Conservation (phyloP, 1,140 invertebrate genomes). For the Hypothenemus hampei region DNA sequence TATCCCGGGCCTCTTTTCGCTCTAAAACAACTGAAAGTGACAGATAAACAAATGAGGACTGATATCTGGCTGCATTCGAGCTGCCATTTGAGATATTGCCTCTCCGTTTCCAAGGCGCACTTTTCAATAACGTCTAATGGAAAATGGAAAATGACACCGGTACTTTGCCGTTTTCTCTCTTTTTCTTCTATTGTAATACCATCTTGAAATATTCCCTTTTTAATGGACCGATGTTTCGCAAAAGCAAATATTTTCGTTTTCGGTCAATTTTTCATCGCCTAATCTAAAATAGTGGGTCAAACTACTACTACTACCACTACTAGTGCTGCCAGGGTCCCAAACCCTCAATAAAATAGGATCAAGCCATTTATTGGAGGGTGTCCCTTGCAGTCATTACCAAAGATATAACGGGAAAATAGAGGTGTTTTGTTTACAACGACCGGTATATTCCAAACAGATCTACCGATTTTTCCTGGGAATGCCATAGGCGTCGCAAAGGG, state of each 20-base stretch:
- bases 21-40: conserved; percentile 41
- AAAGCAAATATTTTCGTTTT: neutral
- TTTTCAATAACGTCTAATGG: conserved; percentile 46
- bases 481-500: neutral
- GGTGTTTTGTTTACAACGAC: too few relatives aligned
- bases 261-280: neutral
- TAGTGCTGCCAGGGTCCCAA: too few relatives aligned
- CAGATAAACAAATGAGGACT: conserved; percentile 44
- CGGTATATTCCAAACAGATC: too few relatives aligned
- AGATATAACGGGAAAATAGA: too few relatives aligned
- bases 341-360: too few relatives aligned
- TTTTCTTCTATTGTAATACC: neutral
- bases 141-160: conserved; percentile 32
- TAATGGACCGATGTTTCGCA: neutral
- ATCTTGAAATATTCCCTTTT: neutral
- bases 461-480: neutral
- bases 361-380: too few relatives aligned
- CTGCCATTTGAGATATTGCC: conserved; percentile 42
- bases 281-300: neutral
- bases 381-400: too few relatives aligned
- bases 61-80: conserved; percentile 41
- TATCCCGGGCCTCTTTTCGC: conserved; percentile 15
- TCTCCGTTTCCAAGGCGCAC: conserved; percentile 33
- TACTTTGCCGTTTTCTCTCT: neutral
- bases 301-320: neutral